A percentile compares a stretch with the other conserved stretches of the same genome.
Evolutionary conservation across 2,888 invertebrate genomes (phyloP).

Genomic region (Lasioglossum villosulum): DNA sequence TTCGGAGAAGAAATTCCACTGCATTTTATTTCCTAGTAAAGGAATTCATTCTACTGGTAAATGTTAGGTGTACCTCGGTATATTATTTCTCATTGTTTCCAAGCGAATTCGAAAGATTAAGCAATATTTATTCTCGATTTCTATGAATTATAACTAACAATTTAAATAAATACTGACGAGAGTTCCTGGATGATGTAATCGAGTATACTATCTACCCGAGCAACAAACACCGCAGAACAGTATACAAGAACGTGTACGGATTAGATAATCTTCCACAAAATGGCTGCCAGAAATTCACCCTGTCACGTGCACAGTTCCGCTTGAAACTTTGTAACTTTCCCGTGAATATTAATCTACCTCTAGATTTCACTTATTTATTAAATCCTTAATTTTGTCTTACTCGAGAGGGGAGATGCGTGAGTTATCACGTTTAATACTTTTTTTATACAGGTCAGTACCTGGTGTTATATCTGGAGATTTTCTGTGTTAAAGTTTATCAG

Average conservation of each 20-base stretch:
- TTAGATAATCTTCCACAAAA: constrained; percentile 8
- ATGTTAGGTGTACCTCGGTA: too few species aligned
- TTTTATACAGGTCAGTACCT: too few species aligned
- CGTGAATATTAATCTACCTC: not conserved
- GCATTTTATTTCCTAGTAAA: not conserved
- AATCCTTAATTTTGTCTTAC: not conserved
- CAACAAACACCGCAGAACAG: constrained; percentile 1
- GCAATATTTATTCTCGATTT: too few species aligned
- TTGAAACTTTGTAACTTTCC: not conserved
- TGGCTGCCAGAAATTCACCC: not conserved
- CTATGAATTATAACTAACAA: not conserved
- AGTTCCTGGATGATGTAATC: not conserved
- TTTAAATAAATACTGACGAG: not conserved
- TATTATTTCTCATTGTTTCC: too few species aligned
- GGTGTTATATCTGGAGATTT: too few species aligned
- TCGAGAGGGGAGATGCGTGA: not conserved
- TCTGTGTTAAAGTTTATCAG: too few species aligned
- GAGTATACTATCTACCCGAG: not conserved
- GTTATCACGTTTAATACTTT: not conserved
- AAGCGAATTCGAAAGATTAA: too few species aligned
- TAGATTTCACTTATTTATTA: not conserved
- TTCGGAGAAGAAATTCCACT: not conserved
- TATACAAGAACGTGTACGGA: constrained; percentile 6
- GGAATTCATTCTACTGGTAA: not conserved
- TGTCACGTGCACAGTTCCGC: not conserved